Base-by-base conservation (phyloP, 1,140 invertebrate genomes). In the Ptiloglossa arizonensis region DNA sequence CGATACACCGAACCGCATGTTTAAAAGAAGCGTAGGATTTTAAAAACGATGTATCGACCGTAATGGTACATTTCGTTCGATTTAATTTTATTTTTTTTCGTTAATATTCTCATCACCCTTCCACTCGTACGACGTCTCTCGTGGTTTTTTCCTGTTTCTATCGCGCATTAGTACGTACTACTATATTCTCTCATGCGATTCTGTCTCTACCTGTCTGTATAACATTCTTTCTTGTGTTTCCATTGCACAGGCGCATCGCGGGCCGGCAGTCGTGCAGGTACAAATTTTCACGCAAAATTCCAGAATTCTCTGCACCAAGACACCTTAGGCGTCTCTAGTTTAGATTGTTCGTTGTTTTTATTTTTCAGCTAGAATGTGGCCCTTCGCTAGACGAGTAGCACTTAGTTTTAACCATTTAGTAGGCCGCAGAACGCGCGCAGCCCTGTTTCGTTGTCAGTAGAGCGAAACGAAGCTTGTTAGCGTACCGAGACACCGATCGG, bases 191-290 rank as follows among this genome's bases (percentile, higher is more conserved):
- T 68, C 17, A 19, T 52, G 52, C 35, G 5, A 75, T 32, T 80
- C 56, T 80, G 13, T 67, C 66, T 77, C 79, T 80, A 70, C 41
- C 57, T 70, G 52, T 67, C 46, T 81, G 56, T 85, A 57, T 85
- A 85, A 85, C 63, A 35, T 81, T 80, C 46, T 83, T 84, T 83
- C 71, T 80, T 83, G 71, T 85, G 67, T 85, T 85, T 85, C 57
- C 62, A 84, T 81, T 85, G 54, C 70, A 85, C 82, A 85, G 82
- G 78, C 82, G 68, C 82, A 85, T 85, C 83, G 83, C 79, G 82
- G 82, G 80, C 72, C 83, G 69, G 75, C 64, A 52, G 79, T 81
- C 69, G 83, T 85, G 82, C 82, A 85, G 83, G 83, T 84, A 81
- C 63, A 83, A 80, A 62, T 46, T 72, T 83, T 35, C 68, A 77